Conservation (phyloP, 2,888 invertebrate species). For the Polydrusus tereticollis region DNA sequence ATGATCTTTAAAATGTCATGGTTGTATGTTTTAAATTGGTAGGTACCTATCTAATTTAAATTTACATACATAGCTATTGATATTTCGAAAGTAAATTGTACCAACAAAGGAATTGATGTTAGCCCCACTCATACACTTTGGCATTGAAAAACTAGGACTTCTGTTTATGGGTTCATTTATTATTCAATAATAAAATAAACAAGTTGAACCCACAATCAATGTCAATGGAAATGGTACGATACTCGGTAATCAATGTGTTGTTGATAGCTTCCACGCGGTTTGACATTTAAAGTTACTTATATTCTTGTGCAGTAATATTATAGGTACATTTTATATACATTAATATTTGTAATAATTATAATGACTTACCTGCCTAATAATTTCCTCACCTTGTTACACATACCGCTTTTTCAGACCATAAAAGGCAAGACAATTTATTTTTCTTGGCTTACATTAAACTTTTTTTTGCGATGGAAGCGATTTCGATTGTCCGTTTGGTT, state of each 20-base stretch:
- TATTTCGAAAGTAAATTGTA: not conserved
- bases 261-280: not conserved
- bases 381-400: not conserved
- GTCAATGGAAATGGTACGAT: conserved; percentile 3
- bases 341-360: not conserved
- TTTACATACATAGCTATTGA: not conserved
- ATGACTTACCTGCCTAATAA: not conserved
- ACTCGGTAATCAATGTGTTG: too few species aligned
- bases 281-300: not conserved
- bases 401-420: not conserved
- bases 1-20: too few species aligned
- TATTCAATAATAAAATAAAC: conserved; percentile 36
- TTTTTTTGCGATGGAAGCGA: too few species aligned
- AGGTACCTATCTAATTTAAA: not conserved
- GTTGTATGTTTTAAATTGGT: too few species aligned
- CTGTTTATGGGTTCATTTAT: conserved; percentile 37
- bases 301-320: not conserved
- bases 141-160: conserved; percentile 41
- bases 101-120: conserved; percentile 8
- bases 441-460: too few species aligned
- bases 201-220: conserved; percentile 25
- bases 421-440: too few species aligned
- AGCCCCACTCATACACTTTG: conserved; percentile 12
- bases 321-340: not conserved
- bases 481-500: too few species aligned